A percentile compares a stretch with the other conserved stretches of the same genome.
Evolutionary conservation across 2,797 vertebrate genomes (phyloP).

Genomic region (Coccyzus lansbergi): DNA sequence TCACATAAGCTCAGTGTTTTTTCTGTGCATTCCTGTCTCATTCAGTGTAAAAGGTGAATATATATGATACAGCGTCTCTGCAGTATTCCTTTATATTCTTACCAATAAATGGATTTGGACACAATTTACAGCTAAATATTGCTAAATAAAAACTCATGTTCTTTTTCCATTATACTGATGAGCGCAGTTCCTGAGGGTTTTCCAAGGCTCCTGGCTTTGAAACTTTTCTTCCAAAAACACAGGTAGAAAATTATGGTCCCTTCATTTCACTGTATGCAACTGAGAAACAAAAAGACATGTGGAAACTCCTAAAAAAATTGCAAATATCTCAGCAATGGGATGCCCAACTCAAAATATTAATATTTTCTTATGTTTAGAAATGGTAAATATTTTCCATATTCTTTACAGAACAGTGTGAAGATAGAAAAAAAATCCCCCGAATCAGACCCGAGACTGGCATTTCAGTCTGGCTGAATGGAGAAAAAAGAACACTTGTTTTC

Average conservation of each 20-base stretch:
- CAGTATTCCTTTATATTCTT: not conserved
- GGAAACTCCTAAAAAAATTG: not conserved
- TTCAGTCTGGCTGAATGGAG: not conserved
- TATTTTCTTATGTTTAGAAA: not conserved
- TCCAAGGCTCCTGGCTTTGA: not conserved
- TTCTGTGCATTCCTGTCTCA: not conserved
- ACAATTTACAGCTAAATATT: not conserved
- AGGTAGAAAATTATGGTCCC: not conserved
- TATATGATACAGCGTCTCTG: not conserved
- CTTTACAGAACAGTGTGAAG: not conserved
- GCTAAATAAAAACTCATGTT: not conserved
- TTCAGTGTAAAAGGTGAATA: not conserved
- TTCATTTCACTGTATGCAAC: not conserved
- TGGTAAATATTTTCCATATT: not conserved
- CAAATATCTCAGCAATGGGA: not conserved
- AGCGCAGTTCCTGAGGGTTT: not conserved
- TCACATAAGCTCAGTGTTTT: not conserved
- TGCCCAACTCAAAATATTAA: not conserved
- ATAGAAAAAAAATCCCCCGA: not conserved
- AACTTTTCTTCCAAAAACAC: not conserved
- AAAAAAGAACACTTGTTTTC: not conserved
- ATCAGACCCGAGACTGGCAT: not conserved
- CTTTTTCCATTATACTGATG: not conserved
- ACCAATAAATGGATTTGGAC: not conserved
- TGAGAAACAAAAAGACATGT: not conserved